phyloP scores from a whole-genome alignment of 2,797 vertebrate species.

The Sebastes cheni region DNA sequence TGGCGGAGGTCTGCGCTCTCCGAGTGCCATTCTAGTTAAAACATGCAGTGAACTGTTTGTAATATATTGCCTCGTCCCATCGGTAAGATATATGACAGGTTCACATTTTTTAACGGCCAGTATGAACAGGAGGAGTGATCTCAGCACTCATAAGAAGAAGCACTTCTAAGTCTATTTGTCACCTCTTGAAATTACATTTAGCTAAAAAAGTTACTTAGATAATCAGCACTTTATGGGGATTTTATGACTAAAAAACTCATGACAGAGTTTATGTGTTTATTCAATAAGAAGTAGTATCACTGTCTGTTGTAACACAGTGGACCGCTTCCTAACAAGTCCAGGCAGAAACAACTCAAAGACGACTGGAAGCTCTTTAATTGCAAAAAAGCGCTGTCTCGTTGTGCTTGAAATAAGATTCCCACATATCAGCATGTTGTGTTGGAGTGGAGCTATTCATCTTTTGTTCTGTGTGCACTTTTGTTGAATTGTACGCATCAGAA shows the following conservation, averaged over 20 bases:
- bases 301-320: not conserved
- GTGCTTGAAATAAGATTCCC: not conserved
- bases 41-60: not conserved
- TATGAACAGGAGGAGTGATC: not conserved
- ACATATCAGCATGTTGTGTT: not conserved
- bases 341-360: not conserved
- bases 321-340: not conserved
- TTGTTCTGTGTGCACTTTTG: not conserved
- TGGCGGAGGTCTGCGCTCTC: no score
- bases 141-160: not conserved
- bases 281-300: not conserved
- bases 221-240: not conserved
- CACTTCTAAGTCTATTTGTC: not conserved
- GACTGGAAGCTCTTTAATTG: not conserved
- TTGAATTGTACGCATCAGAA: not conserved
- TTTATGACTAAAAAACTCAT: not conserved
- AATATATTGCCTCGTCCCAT: not conserved
- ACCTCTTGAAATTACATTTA: not conserved
- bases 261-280: not conserved
- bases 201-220: not conserved
- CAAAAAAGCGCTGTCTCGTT: not conserved
- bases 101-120: not conserved
- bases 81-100: not conserved
- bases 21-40: not conserved
- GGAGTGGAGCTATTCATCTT: not conserved